Base-by-base conservation (phyloP, 2,888 invertebrate genomes). In the Tenthredo scrophulariae region DNA sequence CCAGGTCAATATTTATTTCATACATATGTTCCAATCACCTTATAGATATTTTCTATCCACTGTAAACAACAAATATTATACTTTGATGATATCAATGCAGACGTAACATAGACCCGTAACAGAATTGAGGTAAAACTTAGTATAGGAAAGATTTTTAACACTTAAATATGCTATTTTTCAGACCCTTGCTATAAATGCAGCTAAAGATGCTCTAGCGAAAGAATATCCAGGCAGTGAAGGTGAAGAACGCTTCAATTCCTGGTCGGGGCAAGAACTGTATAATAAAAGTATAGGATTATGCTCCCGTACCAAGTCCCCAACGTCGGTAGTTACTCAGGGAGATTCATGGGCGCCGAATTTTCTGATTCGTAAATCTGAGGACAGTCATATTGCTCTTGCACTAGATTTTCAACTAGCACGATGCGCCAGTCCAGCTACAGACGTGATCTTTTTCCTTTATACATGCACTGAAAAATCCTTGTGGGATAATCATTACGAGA, bases 301-400 rank as follows among this genome's bases (percentile, higher is more conserved):
- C 77, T 79, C 84, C 54, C 85, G 75, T 1, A 84, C 50, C 50
- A 87, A 88, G 83, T 90, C 89, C 2, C 90, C 91, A 72, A 92
- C 93, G 50, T 92, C 95, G 0, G 96, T 96, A 0, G 94, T 97
- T 43, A 95, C 95, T 0, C 97, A 97, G 85, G 97, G 97, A 0
- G 97, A 97, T 90, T 95, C 95, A 67, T 97, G 97, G 97, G 95
- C 96, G 0, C 96, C 96, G n/a, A 97, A 97, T 91, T 97, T 97
- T 88, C 91, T 94, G 94, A 84, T 84, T 86, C 9, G 74, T 6
- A 87, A 0, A 15, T 94, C 94, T 72, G 67, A 46, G 15, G 80
- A 87, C 7, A 88, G 92, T 82, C 86, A 90, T 6, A 94, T 94
- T 85, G 94, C 94, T 0, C 94, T 95, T 88, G 94, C 97, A 86